Conservation (phyloP, 1,140 invertebrate species). For the Globodera rostochiensis region DNA sequence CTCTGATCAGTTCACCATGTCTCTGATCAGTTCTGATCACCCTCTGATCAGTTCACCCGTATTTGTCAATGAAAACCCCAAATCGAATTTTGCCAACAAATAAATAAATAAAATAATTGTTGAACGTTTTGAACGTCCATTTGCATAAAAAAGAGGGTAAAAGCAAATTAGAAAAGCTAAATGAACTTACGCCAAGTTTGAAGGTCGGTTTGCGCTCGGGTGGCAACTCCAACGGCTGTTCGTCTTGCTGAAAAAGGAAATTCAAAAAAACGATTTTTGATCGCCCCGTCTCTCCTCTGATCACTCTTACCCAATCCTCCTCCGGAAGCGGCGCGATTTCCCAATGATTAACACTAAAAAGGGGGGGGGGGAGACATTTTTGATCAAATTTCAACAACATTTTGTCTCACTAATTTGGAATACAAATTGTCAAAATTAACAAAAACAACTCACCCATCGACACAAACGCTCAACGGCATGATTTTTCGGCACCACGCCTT, state of each 20-base stretch:
- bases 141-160: too few relatives aligned
- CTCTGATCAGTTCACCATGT: too few relatives aligned
- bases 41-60: too few relatives aligned
- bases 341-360: neutral
- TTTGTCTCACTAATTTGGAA: neutral
- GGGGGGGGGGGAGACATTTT: neutral
- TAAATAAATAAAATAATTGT: too few relatives aligned
- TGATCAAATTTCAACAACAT: neutral
- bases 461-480: neutral
- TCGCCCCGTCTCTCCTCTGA: neutral
- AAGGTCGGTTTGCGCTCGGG: neutral
- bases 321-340: neutral
- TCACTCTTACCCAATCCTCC: constrained; percentile 1
- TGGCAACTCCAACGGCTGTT: neutral
- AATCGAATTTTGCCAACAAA: too few relatives aligned
- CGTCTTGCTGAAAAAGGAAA: neutral
- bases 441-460: neutral
- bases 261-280: neutral
- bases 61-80: too few relatives aligned
- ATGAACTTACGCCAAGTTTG: neutral
- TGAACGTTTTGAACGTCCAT: too few relatives aligned
- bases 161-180: neutral
- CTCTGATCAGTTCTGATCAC: too few relatives aligned
- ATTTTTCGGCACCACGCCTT: neutral
- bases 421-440: too few relatives aligned